These are phyloP conservation scores for human DNA, from an alignment of 2,113 vertebrate genomes.

Conservation along the genomic window DNA sequence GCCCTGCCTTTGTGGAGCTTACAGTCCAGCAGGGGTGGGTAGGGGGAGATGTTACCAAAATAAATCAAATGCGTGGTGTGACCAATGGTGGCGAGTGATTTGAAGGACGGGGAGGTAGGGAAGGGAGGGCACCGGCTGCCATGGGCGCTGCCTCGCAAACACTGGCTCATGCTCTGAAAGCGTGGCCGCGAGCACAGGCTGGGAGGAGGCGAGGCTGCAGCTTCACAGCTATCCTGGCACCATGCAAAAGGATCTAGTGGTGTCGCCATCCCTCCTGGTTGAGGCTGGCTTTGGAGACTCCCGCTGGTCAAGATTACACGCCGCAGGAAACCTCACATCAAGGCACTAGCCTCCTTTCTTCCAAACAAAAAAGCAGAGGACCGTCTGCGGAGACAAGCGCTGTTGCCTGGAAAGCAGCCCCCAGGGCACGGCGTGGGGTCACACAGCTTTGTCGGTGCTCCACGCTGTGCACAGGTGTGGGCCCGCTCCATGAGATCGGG, in stretches of 20 bases:
- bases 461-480: neutral
- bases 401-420: neutral
- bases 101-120: neutral
- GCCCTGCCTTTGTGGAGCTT: neutral
- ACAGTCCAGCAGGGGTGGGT: no score
- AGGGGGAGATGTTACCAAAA: neutral
- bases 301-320: neutral
- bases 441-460: neutral
- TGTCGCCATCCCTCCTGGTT: neutral
- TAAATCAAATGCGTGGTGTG: accelerated
- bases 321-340: neutral
- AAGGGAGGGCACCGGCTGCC: no score
- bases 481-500: neutral
- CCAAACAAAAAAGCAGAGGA: neutral
- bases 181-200: neutral
- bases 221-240: neutral
- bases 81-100: neutral
- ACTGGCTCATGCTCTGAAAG: neutral
- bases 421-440: neutral
- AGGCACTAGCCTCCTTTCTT: neutral
- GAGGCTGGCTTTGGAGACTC: neutral
- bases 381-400: neutral
- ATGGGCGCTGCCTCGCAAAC: neutral
- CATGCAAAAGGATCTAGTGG: no score
- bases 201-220: neutral